phyloP scores from a whole-genome alignment of 2,797 vertebrate genomes.

The Aythya fuligula region DNA sequence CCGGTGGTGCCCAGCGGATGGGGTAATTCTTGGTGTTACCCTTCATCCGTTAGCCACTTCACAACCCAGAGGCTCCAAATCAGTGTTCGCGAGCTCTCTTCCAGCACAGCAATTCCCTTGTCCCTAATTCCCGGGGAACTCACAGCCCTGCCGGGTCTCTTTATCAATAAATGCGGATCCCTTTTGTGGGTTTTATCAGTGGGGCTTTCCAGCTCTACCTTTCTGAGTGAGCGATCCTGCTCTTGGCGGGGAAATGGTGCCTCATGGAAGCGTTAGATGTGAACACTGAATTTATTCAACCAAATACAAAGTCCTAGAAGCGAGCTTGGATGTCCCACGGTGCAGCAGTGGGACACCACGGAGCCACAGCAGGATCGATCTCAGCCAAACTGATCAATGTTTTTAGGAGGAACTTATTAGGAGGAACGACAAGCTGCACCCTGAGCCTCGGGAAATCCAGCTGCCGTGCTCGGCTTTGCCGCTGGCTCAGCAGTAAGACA shows the following conservation, averaged over 20 bases:
- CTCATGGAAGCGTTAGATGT: accelerated
- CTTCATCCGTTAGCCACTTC: background rate
- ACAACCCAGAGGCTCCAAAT: background rate
- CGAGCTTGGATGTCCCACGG: background rate
- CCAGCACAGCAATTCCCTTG: background rate
- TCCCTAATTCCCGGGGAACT: background rate
- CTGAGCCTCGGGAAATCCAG: constrained; percentile 1
- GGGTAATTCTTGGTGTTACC: background rate
- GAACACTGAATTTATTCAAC: background rate
- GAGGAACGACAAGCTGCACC: background rate
- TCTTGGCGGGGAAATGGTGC: background rate
- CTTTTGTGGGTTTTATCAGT: background rate
- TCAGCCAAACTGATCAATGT: background rate
- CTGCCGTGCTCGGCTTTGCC: background rate
- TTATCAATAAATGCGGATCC: background rate
- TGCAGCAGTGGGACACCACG: background rate
- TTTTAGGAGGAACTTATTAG: background rate
- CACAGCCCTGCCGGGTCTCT: background rate
- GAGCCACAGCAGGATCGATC: background rate
- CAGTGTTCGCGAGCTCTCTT: background rate
- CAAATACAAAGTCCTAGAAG: background rate
- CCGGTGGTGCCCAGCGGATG: background rate
- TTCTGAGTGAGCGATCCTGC: background rate
- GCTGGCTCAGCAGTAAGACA: constrained; percentile 12
- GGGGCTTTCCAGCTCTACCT: background rate